These are phyloP conservation scores for Mesaphorura yosii DNA, from an alignment of 1,140 invertebrate genomes.

Conservation along the genomic window DNA sequence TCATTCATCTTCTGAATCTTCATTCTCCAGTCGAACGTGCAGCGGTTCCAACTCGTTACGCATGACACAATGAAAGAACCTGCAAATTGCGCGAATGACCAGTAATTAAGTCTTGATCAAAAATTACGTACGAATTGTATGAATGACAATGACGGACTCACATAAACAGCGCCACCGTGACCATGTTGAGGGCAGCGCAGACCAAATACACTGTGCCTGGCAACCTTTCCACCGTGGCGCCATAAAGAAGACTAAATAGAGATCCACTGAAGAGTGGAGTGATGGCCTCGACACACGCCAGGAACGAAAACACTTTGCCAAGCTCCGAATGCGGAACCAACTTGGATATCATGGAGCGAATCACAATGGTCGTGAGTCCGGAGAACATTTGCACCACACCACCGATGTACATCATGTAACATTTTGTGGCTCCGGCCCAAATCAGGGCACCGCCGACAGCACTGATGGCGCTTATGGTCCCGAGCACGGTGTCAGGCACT, in stretches of 20 bases:
- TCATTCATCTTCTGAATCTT: not conserved
- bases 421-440: not conserved
- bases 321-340: constrained; percentile 19
- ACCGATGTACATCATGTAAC: constrained; percentile 11
- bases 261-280: constrained; percentile 20
- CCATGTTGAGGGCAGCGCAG: not conserved
- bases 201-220: constrained; percentile 19
- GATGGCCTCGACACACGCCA: constrained; percentile 16
- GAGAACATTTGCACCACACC: constrained; percentile 22
- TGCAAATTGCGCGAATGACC: too few species aligned
- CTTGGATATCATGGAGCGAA: constrained; percentile 27
- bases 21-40: too few species aligned
- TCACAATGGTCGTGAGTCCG: constrained; percentile 13
- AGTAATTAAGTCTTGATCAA: too few species aligned
- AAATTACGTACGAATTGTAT: too few species aligned
- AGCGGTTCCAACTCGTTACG: too few species aligned
- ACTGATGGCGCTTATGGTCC: not conserved
- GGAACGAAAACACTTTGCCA: constrained; percentile 23
- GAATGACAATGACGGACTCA: too few species aligned
- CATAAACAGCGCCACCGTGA: constrained; percentile 10
- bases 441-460: not conserved
- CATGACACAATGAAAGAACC: too few species aligned
- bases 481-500: not conserved
- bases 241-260: constrained; percentile 19
- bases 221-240: constrained; percentile 2